Evolutionary conservation across 2,797 vertebrate genomes (phyloP), one percentile per base, ranked within the genome.

Genomic region (Anableps anableps): DNA sequence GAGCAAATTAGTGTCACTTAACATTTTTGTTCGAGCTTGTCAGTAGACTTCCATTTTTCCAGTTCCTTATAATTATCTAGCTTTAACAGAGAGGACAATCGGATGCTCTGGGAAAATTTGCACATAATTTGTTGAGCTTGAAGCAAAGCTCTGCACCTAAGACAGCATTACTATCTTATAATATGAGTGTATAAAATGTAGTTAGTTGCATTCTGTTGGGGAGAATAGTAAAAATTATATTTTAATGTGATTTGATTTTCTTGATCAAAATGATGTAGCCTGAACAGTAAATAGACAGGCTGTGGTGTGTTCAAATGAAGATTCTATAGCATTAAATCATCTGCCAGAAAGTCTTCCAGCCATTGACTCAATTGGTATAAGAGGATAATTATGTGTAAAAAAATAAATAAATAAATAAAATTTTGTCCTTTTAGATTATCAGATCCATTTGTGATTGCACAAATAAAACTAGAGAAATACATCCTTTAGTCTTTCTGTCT

Each of bases 271-370:
- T 89, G 78, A 91, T 86, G 76, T 19, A 85, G 88, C 87, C 80
- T 81, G 85, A 90, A 76, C 79, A 80, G 80, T 79, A 76, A 88
- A 85, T 75, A 85, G 88, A 91, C 80, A 85, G 85, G 79, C 77
- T 51, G 77, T 80, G 85, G 89, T 84, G 74, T 70, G 79, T 88
- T 88, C 77, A 88, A 88, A 85, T 88, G 85, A 88, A 19, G 74
- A 83, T 55, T 91, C 91, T 82, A 90, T 92, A 90, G 81, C 83
- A 86, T 90, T 86, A 87, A 92, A 83, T 93, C 86, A 84, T 89
- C 83, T 86, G 83, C 86, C 86, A 84, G 81, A 68, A 74, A 73
- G 78, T 88, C 85, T 78, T 86, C 79, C 85, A 86, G 88, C 88
- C 90, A 90, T 87, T 87, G 85, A 66, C 76, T 74, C 80, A 11